These are phyloP conservation scores for Callyntrura guangdongensis DNA, from an alignment of 2,888 invertebrate species.

Conservation along the genomic window DNA sequence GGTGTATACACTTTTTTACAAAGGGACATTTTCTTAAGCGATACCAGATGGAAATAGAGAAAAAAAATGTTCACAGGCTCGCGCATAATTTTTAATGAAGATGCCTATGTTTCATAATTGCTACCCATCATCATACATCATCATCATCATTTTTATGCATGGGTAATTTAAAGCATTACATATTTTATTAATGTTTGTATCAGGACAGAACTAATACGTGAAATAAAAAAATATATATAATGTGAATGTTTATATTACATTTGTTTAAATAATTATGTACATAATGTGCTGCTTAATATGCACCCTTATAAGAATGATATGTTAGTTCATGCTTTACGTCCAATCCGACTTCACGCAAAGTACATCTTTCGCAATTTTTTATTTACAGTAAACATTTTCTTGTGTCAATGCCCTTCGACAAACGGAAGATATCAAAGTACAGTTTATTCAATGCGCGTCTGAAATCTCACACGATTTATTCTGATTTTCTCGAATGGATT, in stretches of 20 bases:
- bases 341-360: not conserved
- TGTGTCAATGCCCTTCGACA: not conserved
- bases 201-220: not conserved
- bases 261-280: too few relatives aligned
- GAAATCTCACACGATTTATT: not conserved
- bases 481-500: too few relatives aligned
- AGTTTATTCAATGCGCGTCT: not conserved
- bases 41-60: conserved; percentile 28
- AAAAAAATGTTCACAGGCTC: conserved; percentile 36
- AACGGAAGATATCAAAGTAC: not conserved
- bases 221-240: not conserved
- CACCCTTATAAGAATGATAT: too few relatives aligned
- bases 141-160: conserved; percentile 41
- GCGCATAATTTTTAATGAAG: conserved; percentile 12
- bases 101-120: conserved; percentile 55
- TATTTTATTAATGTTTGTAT: conserved; percentile 8
- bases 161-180: too few relatives aligned
- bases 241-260: too few relatives aligned
- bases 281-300: too few relatives aligned
- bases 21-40: conserved; percentile 63
- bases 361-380: too few relatives aligned
- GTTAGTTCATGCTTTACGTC: not conserved
- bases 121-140: conserved; percentile 65
- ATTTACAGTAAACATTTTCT: not conserved
- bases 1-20: not conserved